A percentile compares a stretch with the other conserved stretches of the same genome.
Conservation (phyloP, 2,888 invertebrate species). For the Odontothrips loti region DNA sequence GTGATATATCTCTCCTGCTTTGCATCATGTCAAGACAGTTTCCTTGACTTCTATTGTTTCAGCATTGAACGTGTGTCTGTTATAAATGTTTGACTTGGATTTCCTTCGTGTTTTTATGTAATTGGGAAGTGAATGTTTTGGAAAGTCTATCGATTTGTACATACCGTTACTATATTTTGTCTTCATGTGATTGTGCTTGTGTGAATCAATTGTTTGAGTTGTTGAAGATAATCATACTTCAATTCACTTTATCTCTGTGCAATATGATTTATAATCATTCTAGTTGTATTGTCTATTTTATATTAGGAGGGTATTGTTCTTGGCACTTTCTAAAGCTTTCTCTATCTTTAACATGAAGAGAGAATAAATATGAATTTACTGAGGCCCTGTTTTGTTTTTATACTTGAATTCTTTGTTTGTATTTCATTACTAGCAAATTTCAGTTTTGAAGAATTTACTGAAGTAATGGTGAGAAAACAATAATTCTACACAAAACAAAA, state of each 20-base stretch:
- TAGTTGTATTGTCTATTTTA: not conserved
- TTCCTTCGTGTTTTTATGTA: not conserved
- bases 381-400: no score
- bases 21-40: not conserved
- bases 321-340: constrained; percentile 3
- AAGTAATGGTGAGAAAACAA: not conserved
- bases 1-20: not conserved
- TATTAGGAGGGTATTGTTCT: not conserved
- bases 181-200: not conserved
- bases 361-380: not conserved
- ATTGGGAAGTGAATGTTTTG: not conserved
- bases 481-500: not conserved
- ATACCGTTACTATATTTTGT: not conserved
- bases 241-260: not conserved
- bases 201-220: not conserved
- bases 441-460: not conserved
- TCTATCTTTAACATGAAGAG: not conserved
- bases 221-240: not conserved
- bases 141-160: not conserved
- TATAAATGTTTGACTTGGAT: not conserved
- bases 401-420: no score
- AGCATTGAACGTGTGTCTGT: not conserved
- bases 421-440: not conserved
- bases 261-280: not conserved
- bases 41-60: not conserved